These are phyloP conservation scores for Seriola aureovittata DNA, from an alignment of 2,113 vertebrate genomes.

Conservation along the genomic window DNA sequence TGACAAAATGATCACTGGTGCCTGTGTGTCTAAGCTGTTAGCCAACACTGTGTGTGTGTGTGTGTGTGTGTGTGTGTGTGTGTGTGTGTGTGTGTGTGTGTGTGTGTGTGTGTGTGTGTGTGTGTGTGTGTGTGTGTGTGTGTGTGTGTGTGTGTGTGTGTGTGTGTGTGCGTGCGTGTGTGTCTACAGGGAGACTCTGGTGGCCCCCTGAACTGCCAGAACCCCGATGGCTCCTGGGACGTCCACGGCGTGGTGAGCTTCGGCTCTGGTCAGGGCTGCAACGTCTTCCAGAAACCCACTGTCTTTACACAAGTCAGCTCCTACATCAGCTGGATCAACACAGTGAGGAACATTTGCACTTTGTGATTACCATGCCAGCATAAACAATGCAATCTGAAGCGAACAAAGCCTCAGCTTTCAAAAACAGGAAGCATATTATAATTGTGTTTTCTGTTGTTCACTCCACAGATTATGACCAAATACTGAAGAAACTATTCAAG, in stretches of 20 bases:
- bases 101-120: background rate
- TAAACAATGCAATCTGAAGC: constrained; percentile 2
- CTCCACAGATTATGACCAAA: constrained; percentile 58
- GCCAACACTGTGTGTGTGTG: background rate
- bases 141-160: background rate
- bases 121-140: background rate
- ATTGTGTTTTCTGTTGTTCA: constrained; percentile 27
- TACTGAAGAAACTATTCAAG: constrained; percentile 43
- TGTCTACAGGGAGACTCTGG: constrained; percentile 90
- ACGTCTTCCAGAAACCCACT: constrained; percentile 85
- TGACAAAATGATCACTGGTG: background rate
- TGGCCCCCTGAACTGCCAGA: constrained; percentile 90
- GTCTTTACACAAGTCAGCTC: constrained; percentile 91
- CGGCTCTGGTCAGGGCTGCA: constrained; percentile 86
- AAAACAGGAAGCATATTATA: constrained; percentile 48
- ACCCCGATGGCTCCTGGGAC: constrained; percentile 80
- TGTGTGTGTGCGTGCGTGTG: background rate
- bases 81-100: background rate
- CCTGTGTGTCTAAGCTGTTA: background rate
- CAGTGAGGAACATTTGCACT: constrained; percentile 76
- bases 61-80: background rate
- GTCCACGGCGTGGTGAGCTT: constrained; percentile 91
- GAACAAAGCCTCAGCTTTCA: constrained; percentile 22
- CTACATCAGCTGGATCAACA: constrained; percentile 88
- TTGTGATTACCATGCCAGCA: background rate